These are phyloP conservation scores for Apodemus sylvaticus DNA, from an alignment of 2,113 vertebrate genomes.

Conservation along the genomic window DNA sequence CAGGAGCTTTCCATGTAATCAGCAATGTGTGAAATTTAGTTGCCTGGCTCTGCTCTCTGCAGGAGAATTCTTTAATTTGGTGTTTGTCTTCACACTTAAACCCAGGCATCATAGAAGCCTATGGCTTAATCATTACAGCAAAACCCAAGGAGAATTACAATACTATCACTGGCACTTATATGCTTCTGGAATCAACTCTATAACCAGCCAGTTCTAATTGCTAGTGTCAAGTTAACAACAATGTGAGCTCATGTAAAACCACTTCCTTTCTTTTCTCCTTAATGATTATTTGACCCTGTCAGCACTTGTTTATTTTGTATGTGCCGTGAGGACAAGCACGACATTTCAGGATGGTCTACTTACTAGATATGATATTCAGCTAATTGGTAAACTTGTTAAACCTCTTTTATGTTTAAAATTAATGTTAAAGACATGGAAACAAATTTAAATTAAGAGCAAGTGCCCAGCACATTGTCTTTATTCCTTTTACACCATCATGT, in stretches of 20 bases:
- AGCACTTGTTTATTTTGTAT: neutral
- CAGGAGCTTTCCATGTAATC: conserved; percentile 25
- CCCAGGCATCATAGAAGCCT: neutral
- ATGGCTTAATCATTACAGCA: conserved; percentile 28
- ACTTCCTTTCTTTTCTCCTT: neutral
- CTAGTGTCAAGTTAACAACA: neutral
- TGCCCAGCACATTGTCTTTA: neutral
- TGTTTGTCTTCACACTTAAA: conserved; percentile 37
- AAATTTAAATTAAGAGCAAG: neutral
- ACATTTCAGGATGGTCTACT: neutral
- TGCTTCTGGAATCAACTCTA: neutral
- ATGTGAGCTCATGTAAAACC: neutral
- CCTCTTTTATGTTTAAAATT: neutral
- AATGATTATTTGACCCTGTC: neutral
- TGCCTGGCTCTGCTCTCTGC: conserved; percentile 7
- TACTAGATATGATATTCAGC: neutral
- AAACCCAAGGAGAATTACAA: neutral
- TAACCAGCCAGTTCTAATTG: neutral
- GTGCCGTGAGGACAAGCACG: neutral
- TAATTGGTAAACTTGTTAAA: neutral
- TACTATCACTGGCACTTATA: neutral
- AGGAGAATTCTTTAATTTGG: conserved; percentile 52
- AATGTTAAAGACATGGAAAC: neutral
- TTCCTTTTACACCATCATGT: neutral
- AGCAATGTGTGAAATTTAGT: conserved; percentile 48